These are phyloP conservation scores for Gymnorhina tibicen DNA, from an alignment of 2,113 vertebrate genomes.

Conservation along the genomic window DNA sequence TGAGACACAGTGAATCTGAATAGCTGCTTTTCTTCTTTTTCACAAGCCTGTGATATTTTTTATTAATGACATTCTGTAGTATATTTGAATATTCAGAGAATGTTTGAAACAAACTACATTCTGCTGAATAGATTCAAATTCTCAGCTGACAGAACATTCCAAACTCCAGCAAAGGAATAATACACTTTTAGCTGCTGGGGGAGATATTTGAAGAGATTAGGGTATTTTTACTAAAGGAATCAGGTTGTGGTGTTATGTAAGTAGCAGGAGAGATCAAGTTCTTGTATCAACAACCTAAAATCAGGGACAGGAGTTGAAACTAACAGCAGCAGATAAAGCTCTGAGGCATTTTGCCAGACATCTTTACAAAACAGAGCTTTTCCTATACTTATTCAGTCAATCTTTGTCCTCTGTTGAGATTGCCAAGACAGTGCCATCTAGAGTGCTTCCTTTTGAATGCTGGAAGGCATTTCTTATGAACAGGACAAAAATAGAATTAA, in stretches of 20 bases:
- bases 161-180: background rate
- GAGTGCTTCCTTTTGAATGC: background rate
- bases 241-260: background rate
- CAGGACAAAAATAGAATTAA: background rate
- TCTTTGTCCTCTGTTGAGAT: background rate
- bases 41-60: background rate
- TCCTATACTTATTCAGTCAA: background rate
- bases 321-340: background rate
- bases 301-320: background rate
- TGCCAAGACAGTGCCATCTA: conserved; percentile 39
- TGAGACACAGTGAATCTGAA: background rate
- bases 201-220: background rate
- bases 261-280: background rate
- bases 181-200: background rate
- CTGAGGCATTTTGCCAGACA: background rate
- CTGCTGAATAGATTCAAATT: background rate
- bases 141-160: background rate
- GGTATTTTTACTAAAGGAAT: background rate
- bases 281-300: background rate
- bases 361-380: background rate
- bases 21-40: background rate
- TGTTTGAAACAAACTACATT: background rate
- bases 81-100: background rate
- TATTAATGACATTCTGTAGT: background rate
- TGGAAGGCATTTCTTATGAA: background rate